phyloP scores from a whole-genome alignment of 2,113 vertebrate genomes.

The Leptosomus discolor region DNA sequence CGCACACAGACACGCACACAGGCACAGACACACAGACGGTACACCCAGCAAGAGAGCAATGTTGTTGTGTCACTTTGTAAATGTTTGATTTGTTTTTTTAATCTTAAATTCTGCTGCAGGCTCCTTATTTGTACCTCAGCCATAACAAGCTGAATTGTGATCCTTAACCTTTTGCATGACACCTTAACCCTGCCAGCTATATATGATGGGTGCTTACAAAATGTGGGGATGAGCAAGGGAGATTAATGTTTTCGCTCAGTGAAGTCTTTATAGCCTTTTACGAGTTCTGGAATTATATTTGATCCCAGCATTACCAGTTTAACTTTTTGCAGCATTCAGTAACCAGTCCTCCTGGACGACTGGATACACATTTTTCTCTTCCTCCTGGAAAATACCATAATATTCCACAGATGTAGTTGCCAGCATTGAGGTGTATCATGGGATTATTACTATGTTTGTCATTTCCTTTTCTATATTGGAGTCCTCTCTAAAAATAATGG shows the following conservation, averaged over 20 bases:
- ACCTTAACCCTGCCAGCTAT: background rate
- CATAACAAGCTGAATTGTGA: background rate
- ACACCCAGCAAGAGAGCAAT: background rate
- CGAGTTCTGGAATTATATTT: background rate
- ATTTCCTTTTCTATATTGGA: constrained; percentile 21
- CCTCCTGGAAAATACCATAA: background rate
- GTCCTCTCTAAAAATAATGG: background rate
- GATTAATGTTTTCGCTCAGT: background rate
- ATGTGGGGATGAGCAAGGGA: background rate
- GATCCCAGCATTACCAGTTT: background rate
- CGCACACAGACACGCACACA: no score
- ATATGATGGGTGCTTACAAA: background rate
- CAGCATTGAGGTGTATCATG: background rate
- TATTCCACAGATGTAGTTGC: background rate
- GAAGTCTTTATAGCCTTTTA: background rate
- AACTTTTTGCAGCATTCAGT: background rate
- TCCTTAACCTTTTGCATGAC: background rate
- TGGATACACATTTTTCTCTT: background rate
- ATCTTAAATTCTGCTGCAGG: background rate
- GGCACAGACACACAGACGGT: background rate
- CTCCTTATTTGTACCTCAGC: background rate
- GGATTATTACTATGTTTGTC: background rate
- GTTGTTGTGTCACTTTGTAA: background rate
- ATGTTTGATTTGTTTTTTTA: background rate
- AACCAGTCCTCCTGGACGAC: background rate